Evolutionary conservation across 2,888 invertebrate species (phyloP).

Genomic region (Sycophila texana): DNA sequence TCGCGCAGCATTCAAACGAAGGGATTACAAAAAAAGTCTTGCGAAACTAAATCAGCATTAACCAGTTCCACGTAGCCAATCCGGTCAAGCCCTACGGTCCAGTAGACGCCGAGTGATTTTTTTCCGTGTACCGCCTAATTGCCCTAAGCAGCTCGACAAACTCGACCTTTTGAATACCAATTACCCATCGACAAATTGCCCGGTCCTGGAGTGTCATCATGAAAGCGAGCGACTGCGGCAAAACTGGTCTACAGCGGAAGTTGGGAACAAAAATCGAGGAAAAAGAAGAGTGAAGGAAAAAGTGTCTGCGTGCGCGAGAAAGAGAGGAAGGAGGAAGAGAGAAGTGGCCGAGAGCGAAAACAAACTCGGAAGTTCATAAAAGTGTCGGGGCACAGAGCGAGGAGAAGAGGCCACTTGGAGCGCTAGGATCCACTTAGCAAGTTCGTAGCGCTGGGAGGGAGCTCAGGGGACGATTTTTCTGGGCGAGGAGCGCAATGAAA

Average conservation of each 20-base stretch:
- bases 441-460: conserved; percentile 19
- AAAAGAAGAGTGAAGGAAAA: no score
- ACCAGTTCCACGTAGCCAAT: conserved; percentile 3
- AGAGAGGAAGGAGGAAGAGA: conserved; percentile 4
- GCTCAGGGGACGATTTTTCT: conserved; percentile 6
- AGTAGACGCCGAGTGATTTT: conserved; percentile 1
- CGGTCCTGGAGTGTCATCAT: not conserved
- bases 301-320: no score
- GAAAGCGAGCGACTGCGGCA: conserved; percentile 17
- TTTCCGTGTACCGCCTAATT: conserved; percentile 36
- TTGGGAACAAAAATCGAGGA: conserved; percentile 11
- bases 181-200: conserved; percentile 40
- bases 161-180: conserved; percentile 40
- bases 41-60: not conserved
- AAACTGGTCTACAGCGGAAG: not conserved
- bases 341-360: not conserved
- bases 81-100: not conserved
- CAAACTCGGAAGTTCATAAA: conserved; percentile 46
- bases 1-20: no score
- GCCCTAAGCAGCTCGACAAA: conserved; percentile 41
- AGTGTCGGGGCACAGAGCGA: conserved; percentile 8
- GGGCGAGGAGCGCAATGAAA: not conserved
- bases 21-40: not conserved
- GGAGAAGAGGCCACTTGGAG: conserved; percentile 27
- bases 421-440: conserved; percentile 23